These are phyloP conservation scores for Diabrotica virgifera DNA, from an alignment of 1,140 invertebrate genomes.

Conservation along the genomic window DNA sequence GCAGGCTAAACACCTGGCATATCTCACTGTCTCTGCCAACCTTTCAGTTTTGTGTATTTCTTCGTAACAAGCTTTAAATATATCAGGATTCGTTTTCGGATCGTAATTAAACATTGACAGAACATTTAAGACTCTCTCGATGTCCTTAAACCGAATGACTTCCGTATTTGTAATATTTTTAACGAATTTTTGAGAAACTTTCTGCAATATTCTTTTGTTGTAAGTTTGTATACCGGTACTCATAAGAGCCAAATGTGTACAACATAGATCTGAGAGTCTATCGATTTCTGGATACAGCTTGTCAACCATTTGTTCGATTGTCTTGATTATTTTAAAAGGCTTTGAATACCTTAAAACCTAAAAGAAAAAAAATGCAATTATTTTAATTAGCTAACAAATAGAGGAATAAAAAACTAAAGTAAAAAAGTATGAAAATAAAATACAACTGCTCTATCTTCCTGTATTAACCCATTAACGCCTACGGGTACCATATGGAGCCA, in stretches of 20 bases:
- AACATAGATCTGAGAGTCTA: slow-evolving; percentile 47
- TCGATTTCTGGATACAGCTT: slow-evolving; percentile 44
- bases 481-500: too few species aligned
- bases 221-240: slow-evolving; percentile 47
- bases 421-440: too few species aligned
- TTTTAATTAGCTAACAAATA: not conserved
- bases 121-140: slow-evolving; percentile 57
- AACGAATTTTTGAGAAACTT: slow-evolving; percentile 29
- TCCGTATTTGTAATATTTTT: slow-evolving; percentile 36
- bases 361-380: slow-evolving; percentile 12
- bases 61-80: slow-evolving; percentile 50
- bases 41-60: slow-evolving; percentile 51
- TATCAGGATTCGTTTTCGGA: slow-evolving; percentile 42
- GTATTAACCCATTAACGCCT: too few species aligned
- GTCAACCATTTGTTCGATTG: slow-evolving; percentile 30
- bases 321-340: slow-evolving; percentile 17
- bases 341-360: slow-evolving; percentile 31
- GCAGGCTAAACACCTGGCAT: slow-evolving; percentile 47
- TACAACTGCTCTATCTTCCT: too few species aligned
- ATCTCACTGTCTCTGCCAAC: slow-evolving; percentile 49
- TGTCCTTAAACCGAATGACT: slow-evolving; percentile 57
- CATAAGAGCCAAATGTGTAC: slow-evolving; percentile 55
- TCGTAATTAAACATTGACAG: slow-evolving; percentile 53
- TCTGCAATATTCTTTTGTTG: slow-evolving; percentile 25
- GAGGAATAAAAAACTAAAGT: too few species aligned